Evolutionary conservation across 1,140 invertebrate genomes (phyloP).

Genomic region (Drosophila pallidifrons): DNA sequence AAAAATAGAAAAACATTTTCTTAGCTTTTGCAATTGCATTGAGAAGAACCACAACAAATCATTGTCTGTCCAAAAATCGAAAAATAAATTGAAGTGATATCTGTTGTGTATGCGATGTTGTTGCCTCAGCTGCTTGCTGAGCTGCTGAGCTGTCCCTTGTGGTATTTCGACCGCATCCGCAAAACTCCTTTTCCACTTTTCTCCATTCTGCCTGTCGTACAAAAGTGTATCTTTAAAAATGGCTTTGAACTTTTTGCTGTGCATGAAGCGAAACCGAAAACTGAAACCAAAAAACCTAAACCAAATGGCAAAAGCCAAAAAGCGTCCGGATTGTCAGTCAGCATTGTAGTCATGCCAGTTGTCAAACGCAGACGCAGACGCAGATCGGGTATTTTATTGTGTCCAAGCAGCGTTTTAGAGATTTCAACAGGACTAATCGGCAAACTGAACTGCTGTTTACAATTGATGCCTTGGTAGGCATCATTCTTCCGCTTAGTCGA

Average conservation of each 20-base stretch:
- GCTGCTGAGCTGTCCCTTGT: slow-evolving; percentile 45
- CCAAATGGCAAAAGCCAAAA: slow-evolving; percentile 42
- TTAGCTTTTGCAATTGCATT: slow-evolving; percentile 32
- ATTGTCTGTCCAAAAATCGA: slow-evolving; percentile 63
- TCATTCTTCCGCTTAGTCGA: no score
- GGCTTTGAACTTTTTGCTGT: slow-evolving; percentile 68
- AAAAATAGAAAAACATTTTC: slow-evolving; percentile 59
- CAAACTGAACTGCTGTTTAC: no score
- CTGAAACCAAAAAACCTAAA: slow-evolving; percentile 25
- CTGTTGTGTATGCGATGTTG: slow-evolving; percentile 21
- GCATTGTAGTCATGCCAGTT: slow-evolving; percentile 19
- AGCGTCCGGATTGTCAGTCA: slow-evolving; percentile 20
- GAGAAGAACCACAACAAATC: slow-evolving; percentile 54
- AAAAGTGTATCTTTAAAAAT: slow-evolving; percentile 69
- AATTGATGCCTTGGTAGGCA: no score
- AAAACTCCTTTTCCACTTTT: slow-evolving; percentile 39
- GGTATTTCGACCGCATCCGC: slow-evolving; percentile 32
- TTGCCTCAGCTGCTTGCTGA: not conserved
- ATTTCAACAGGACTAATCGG: no score
- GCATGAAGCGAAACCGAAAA: slow-evolving; percentile 21
- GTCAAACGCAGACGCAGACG: slow-evolving; percentile 17
- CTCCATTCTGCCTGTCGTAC: not conserved
- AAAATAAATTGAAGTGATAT: slow-evolving; percentile 82
- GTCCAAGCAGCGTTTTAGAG: not conserved
- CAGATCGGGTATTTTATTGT: slow-evolving; percentile 1